Percentiles rank a stretch among this genome's conserved stretches.
These are phyloP conservation scores for Gallinago stenura DNA, from an alignment of 2,797 vertebrate genomes.

Conservation along the genomic window DNA sequence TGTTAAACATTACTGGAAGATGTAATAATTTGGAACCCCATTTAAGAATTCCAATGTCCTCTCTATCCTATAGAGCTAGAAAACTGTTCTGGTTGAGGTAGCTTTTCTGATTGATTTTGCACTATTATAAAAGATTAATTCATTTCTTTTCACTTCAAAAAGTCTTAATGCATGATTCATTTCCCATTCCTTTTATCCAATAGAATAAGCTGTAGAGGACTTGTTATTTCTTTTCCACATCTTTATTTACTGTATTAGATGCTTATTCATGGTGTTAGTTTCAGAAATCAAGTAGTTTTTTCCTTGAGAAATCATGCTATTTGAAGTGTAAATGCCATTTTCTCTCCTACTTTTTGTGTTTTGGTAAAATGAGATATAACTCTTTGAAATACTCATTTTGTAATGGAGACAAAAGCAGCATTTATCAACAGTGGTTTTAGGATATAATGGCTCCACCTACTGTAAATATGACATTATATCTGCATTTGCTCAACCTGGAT, in stretches of 20 bases:
- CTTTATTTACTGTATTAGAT: not conserved
- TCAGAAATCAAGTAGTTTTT: not conserved
- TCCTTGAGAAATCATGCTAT: not conserved
- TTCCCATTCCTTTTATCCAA: not conserved
- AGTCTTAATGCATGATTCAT: not conserved
- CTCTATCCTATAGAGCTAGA: not conserved
- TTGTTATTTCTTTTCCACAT: not conserved
- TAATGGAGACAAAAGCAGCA: conserved; percentile 50
- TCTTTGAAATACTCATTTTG: not conserved
- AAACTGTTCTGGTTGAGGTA: not conserved
- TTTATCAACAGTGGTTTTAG: conserved; percentile 56
- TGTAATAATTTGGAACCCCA: not conserved
- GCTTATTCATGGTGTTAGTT: not conserved
- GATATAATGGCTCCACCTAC: conserved; percentile 59
- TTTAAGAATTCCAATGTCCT: not conserved
- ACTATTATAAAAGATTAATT: not conserved
- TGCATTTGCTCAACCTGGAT: not conserved
- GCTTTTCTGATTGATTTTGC: not conserved
- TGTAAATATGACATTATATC: conserved; percentile 16
- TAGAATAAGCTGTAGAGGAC: not conserved
- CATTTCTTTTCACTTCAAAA: not conserved
- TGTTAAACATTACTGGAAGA: not conserved
- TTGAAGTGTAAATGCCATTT: not conserved
- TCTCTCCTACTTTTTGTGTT: not conserved
- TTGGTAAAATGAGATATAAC: not conserved